Evolutionary conservation across 2,113 vertebrate species (phyloP), one percentile per base, ranked within the genome.

Genomic region (human (Homo sapiens)): DNA sequence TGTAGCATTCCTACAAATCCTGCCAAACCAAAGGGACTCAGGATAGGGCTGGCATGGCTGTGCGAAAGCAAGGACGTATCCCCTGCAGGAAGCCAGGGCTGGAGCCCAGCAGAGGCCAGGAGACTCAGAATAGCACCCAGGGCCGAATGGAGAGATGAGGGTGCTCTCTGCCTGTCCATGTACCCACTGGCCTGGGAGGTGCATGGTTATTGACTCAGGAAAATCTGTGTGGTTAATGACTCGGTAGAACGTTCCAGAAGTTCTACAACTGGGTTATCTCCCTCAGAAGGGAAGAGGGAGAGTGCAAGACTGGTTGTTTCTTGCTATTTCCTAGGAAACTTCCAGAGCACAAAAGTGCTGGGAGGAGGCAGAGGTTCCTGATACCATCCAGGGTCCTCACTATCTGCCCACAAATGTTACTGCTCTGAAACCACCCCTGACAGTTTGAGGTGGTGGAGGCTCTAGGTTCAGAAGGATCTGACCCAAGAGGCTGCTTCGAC

Each of bases 401-500:
- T 3, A 17, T n/a, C 35, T 8, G 27, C 20, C 35, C 12, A 17
- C 17, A 48, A 7, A 6, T 0, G 17, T 18, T 13, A 6, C 83
- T 1, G 23, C 23, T 32, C n/a, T 0, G 1, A 4, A 14, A 32
- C 43, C 61, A 52, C 5, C 27, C 35, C 43, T 6, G 35, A 61
- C 2, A 8, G 48, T 7, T 68, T 2, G 2, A 52, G 64, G 70
- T 1, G 16, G 48, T 18, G 16, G 17, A 70, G 70, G 30, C 61
- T 27, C 57, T 14, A 25, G 52, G 6, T 6, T 52, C 43, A 32
- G 85, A 88, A 52, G 78, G 38, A 57, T 12, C 43, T 38, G 64
- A 22, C 0, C 1, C 2, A 6, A 14, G 8, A 0, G 14, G 32
- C 57, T 23, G 14, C 64, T 66, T 32, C 55, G 0, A 3, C 1